Conservation (phyloP, 30 jellyfish, hydroid and myxozoan species). For the Catostylus mosaicus region DNA sequence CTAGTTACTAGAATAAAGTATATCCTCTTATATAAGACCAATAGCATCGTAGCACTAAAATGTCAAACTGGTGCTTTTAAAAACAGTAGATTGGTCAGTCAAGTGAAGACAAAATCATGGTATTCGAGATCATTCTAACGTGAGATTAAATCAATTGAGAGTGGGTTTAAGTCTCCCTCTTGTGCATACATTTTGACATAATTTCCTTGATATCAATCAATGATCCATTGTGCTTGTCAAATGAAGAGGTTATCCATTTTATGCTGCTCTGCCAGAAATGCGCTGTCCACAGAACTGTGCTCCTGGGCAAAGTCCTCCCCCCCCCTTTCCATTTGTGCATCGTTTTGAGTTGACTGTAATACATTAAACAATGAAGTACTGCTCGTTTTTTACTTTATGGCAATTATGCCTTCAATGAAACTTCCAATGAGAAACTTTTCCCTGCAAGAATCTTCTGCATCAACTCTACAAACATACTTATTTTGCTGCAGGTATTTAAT, state of each 20-base stretch:
- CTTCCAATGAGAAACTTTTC: neutral
- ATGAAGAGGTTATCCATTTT: neutral
- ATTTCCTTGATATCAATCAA: neutral
- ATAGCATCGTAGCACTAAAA: conserved; percentile 5
- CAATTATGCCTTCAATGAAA: conserved; percentile 1
- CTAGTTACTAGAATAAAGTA: neutral
- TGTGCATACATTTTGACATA: conserved; percentile 22
- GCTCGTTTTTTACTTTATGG: conserved; percentile 25
- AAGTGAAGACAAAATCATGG: conserved; percentile 7
- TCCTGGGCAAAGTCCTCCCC: conserved; percentile 32
- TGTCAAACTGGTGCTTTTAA: neutral
- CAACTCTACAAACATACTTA: too few relatives aligned
- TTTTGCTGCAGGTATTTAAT: too few relatives aligned
- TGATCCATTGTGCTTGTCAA: conserved; percentile 32
- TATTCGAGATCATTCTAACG: conserved; percentile 10
- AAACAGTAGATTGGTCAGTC: conserved; percentile 16
- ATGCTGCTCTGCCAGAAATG: too few relatives aligned
- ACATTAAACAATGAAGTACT: conserved; percentile 22
- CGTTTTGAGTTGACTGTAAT: conserved; percentile 31
- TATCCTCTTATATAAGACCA: neutral
- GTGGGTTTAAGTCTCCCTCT: conserved; percentile 31
- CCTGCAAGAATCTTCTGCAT: too few relatives aligned
- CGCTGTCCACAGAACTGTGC: conserved; percentile 40
- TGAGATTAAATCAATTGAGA: conserved; percentile 44
- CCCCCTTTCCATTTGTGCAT: conserved; percentile 12